Percentiles rank a stretch among this genome's conserved stretches.
Evolutionary conservation across 2,797 vertebrate genomes (phyloP).

Genomic region (Petrocephalus schoutedeni): DNA sequence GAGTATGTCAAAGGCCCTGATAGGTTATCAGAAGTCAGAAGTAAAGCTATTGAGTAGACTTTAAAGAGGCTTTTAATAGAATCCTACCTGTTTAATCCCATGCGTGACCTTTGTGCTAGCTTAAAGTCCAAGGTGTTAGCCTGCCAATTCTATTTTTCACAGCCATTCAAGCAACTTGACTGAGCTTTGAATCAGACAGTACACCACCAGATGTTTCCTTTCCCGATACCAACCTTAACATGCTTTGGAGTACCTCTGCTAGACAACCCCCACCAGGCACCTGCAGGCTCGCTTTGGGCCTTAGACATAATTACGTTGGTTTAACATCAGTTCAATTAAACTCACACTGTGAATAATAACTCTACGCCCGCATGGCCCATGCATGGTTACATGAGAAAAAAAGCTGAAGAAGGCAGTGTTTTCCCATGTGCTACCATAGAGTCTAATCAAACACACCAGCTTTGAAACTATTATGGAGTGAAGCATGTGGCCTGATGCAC

Average conservation of each 20-base stretch:
- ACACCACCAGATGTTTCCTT: constrained; percentile 23
- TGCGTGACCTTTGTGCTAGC: constrained; percentile 10
- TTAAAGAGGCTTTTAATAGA: constrained; percentile 11
- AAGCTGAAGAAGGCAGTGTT: neutral
- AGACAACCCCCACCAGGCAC: neutral
- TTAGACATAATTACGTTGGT: constrained; percentile 18
- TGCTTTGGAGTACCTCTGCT: neutral
- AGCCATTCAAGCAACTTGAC: constrained; percentile 22
- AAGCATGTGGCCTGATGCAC: neutral
- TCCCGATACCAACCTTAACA: constrained; percentile 26
- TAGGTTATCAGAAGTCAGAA: neutral
- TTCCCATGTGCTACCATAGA: neutral
- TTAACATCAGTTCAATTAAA: constrained; percentile 22
- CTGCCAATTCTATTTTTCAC: constrained; percentile 20
- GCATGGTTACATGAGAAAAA: neutral
- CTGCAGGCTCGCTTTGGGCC: neutral
- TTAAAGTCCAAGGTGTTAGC: constrained; percentile 11
- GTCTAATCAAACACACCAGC: neutral
- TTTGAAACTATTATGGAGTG: neutral
- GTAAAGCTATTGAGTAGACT: constrained; percentile 8
- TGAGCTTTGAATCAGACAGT: constrained; percentile 27
- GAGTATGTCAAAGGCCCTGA: neutral
- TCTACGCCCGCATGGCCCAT: neutral
- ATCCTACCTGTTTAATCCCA: constrained; percentile 1
- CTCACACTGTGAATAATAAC: neutral